phyloP scores from a whole-genome alignment of 1,140 invertebrate genomes.

The Cryptotermes secundus region DNA sequence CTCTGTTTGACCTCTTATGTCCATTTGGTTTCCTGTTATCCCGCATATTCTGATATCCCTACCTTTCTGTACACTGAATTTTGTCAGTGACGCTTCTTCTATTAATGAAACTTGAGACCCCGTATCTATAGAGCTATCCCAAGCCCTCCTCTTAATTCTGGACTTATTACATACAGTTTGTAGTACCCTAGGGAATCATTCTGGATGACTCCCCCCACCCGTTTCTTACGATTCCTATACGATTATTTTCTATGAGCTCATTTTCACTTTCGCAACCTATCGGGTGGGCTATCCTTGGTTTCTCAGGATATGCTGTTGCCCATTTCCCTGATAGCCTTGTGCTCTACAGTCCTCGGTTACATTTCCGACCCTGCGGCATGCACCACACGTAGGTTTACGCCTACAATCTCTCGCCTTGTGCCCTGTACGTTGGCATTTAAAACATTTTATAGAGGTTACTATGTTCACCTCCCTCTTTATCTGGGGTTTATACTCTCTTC shows the following conservation, averaged over 20 bases:
- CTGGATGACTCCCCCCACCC: too few species aligned
- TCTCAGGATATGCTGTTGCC: too few species aligned
- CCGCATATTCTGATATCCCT: neutral
- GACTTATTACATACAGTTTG: neutral
- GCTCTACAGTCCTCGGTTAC: neutral
- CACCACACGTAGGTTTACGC: too few species aligned
- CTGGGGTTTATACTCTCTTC: neutral
- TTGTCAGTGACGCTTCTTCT: neutral
- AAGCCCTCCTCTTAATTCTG: neutral
- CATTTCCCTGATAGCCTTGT: too few species aligned
- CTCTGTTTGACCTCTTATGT: neutral
- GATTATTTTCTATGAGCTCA: too few species aligned
- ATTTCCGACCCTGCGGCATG: too few species aligned
- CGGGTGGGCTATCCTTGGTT: neutral
- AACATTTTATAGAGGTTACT: neutral
- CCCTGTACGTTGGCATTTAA: neutral
- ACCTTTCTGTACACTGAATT: neutral
- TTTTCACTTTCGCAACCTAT: neutral
- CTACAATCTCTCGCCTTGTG: neutral
- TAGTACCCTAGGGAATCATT: neutral
- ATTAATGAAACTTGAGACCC: neutral
- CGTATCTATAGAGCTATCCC: conserved; percentile 21
- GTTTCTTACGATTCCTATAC: too few species aligned
- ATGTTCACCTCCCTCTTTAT: neutral
- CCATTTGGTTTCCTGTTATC: neutral